These are phyloP conservation scores for Periparus ater DNA, from an alignment of 2,797 vertebrate species.

Conservation along the genomic window DNA sequence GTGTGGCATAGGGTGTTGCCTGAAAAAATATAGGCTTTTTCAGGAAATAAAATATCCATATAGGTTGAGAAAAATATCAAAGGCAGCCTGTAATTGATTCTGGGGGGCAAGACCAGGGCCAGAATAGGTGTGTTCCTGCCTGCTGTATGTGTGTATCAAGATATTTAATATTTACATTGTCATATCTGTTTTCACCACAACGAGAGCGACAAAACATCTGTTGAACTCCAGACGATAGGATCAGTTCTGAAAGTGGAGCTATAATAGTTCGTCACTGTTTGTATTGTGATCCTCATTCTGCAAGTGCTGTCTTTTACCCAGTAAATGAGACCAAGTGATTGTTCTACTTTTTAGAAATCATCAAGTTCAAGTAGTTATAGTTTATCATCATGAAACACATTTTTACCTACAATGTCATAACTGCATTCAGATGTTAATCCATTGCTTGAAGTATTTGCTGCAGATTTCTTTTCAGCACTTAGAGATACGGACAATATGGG, in stretches of 20 bases:
- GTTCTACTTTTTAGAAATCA: not conserved
- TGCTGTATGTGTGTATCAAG: not conserved
- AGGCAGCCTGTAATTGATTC: conserved; percentile 39
- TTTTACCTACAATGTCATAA: not conserved
- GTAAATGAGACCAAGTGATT: not conserved
- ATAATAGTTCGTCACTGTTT: not conserved
- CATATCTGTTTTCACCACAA: not conserved
- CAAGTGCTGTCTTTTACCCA: not conserved
- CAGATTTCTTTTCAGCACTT: not conserved
- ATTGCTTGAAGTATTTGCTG: not conserved
- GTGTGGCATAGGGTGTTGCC: conserved; percentile 78
- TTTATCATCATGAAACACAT: not conserved
- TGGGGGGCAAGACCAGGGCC: not conserved
- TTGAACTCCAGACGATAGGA: not conserved
- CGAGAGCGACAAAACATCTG: not conserved
- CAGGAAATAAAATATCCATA: conserved; percentile 51
- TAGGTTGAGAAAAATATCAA: conserved; percentile 68
- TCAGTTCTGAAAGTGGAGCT: not conserved
- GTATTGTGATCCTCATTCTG: not conserved
- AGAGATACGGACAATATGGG: not conserved
- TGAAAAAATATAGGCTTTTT: conserved; percentile 75
- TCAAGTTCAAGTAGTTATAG: not conserved
- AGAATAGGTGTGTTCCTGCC: conserved; percentile 22
- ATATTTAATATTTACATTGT: not conserved
- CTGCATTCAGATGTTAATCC: not conserved